Conservation (phyloP, 2,888 invertebrate species). For the Scaptomyza polygonia region DNA sequence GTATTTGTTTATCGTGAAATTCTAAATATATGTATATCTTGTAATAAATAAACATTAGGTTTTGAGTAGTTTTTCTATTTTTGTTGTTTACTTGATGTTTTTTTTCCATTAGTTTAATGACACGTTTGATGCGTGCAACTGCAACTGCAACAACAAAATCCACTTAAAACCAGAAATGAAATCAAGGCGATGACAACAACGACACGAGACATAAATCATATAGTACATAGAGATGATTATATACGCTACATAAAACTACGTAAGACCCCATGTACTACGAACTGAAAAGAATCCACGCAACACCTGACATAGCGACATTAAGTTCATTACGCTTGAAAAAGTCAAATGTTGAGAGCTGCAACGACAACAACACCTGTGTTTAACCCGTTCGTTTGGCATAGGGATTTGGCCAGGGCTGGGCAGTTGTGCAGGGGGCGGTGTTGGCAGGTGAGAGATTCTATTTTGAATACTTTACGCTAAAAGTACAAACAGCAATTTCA, state of each 20-base stretch:
- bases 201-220: conserved; percentile 43
- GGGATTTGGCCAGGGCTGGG: neutral
- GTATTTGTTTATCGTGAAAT: too few species aligned
- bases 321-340: conserved; percentile 74
- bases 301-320: conserved; percentile 73
- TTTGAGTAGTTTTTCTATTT: neutral
- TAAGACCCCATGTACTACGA: conserved; percentile 16
- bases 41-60: neutral
- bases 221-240: conserved; percentile 40
- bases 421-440: neutral
- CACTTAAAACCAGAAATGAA: conserved; percentile 56
- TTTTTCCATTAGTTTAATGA: neutral
- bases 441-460: conserved; percentile 73
- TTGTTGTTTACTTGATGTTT: neutral
- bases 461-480: conserved; percentile 58
- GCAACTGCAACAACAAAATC: conserved; percentile 50
- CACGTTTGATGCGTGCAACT: conserved; percentile 18
- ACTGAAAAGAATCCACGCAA: conserved; percentile 30
- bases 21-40: too few species aligned
- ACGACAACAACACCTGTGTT: conserved; percentile 78
- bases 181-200: conserved; percentile 52
- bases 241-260: conserved; percentile 34
- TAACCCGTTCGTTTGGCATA: conserved; percentile 63
- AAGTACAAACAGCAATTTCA: conserved; percentile 57
- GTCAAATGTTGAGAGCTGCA: conserved; percentile 49